phyloP scores from a whole-genome alignment of 1,140 invertebrate species.

The Leptonema lineaticorne region DNA sequence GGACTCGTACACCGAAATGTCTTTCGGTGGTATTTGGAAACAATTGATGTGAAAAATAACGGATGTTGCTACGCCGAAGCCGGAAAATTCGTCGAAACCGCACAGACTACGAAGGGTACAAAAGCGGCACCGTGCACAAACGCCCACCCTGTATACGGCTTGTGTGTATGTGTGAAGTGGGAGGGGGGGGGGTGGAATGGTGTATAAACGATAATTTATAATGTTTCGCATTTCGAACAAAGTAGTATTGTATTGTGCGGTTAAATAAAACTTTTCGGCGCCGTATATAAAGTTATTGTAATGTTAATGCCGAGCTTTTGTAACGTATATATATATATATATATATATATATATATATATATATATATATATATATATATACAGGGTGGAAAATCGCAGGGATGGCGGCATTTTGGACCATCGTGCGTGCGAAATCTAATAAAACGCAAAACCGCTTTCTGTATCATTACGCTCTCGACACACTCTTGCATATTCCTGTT shows the following conservation, averaged over 20 bases:
- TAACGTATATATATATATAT: neutral
- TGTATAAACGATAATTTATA: conserved; percentile 4
- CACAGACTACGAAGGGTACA: neutral
- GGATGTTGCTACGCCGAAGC: too few relatives aligned
- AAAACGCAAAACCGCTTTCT: neutral
- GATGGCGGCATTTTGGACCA: too few relatives aligned
- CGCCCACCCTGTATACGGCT: too few relatives aligned
- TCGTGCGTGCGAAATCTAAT: neutral
- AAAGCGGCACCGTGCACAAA: neutral
- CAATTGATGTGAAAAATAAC: neutral
- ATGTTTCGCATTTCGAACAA: conserved; percentile 12
- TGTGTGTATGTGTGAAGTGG: neutral
- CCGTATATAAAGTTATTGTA: neutral
- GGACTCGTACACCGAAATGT: too few relatives aligned
- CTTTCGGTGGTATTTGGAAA: too few relatives aligned
- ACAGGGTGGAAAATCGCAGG: neutral
- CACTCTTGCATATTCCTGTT: too few relatives aligned
- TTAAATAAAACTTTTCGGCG: neutral
- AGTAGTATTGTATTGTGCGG: conserved; percentile 12
- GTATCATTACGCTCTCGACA: neutral
- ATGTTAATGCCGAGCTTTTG: neutral
- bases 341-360: too few relatives aligned
- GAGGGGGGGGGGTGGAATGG: neutral
- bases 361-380: too few relatives aligned
- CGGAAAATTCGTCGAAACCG: too few relatives aligned